Percentiles rank a stretch among this genome's conserved stretches.
These are phyloP conservation scores for Spodoptera littoralis DNA, from an alignment of 2,888 invertebrate genomes.

Conservation along the genomic window DNA sequence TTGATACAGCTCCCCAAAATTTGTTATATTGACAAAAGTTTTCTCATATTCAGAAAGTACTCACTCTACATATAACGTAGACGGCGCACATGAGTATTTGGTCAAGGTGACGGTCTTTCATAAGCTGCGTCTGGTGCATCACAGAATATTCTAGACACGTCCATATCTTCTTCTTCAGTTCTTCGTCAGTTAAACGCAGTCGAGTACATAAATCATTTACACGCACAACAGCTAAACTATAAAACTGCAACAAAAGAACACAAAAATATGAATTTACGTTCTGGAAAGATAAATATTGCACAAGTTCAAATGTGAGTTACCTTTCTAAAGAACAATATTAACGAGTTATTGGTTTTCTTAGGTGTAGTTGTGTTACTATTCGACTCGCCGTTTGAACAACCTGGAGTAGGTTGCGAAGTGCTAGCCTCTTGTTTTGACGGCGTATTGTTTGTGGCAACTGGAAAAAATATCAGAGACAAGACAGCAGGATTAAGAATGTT, in stretches of 20 bases:
- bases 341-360: conserved; percentile 80
- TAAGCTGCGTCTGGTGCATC: conserved; percentile 94
- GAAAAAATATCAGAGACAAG: conserved; percentile 31
- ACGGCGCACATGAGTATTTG: conserved; percentile 99
- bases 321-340: conserved; percentile 95
- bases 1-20: neutral
- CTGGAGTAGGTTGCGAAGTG: conserved; percentile 58
- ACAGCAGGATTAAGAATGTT: too few species aligned
- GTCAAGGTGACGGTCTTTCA: conserved; percentile 98
- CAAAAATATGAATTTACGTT: neutral
- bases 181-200: conserved; percentile 91
- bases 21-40: neutral
- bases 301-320: conserved; percentile 77
- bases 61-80: conserved; percentile 97
- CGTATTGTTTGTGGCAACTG: conserved; percentile 71
- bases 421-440: conserved; percentile 57
- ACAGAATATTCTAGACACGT: conserved; percentile 98
- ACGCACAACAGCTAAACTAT: conserved; percentile 96
- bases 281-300: too few species aligned
- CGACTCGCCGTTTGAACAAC: conserved; percentile 60
- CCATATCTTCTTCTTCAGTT: conserved; percentile 96
- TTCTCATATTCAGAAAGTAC: conserved; percentile 39
- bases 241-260: conserved; percentile 90
- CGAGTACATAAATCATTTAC: conserved; percentile 96
- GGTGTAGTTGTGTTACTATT: conserved; percentile 72